These are phyloP conservation scores for Taenaris catops DNA, from an alignment of 2,888 invertebrate species.

Conservation along the genomic window DNA sequence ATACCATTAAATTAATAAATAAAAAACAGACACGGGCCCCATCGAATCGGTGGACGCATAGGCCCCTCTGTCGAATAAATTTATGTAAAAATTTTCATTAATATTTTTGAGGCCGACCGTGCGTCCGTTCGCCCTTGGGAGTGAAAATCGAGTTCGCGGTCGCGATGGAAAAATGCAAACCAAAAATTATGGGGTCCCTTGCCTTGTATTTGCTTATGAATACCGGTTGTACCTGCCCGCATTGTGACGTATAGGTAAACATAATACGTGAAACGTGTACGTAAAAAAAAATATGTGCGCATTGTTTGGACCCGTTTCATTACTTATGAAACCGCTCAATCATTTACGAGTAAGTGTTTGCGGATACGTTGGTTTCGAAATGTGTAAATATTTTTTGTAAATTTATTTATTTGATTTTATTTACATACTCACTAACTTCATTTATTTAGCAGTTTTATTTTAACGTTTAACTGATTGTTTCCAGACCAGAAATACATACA, in stretches of 20 bases:
- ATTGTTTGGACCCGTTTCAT: slow-evolving; percentile 29
- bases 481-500: no score
- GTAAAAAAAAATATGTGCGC: slow-evolving; percentile 35
- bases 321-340: slow-evolving; percentile 30
- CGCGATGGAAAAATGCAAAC: slow-evolving; percentile 80
- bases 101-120: slow-evolving; percentile 77
- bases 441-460: no score
- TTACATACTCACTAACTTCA: no score
- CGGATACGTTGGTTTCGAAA: slow-evolving; percentile 15
- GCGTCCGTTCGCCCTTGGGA: slow-evolving; percentile 75
- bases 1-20: slow-evolving; percentile 80
- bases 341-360: slow-evolving; percentile 28
- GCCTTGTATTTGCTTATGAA: slow-evolving; percentile 79
- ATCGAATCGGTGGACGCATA: slow-evolving; percentile 58
- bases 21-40: slow-evolving; percentile 72
- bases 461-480: no score
- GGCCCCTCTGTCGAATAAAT: slow-evolving; percentile 77
- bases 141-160: slow-evolving; percentile 76
- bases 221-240: slow-evolving; percentile 59
- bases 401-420: no score
- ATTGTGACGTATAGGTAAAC: slow-evolving; percentile 56
- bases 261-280: slow-evolving; percentile 55
- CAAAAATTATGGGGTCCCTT: slow-evolving; percentile 76
- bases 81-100: slow-evolving; percentile 81
- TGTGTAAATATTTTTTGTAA: no score